Base-by-base conservation (phyloP, 2,113 vertebrate genomes). In the Rissa tridactyla region DNA sequence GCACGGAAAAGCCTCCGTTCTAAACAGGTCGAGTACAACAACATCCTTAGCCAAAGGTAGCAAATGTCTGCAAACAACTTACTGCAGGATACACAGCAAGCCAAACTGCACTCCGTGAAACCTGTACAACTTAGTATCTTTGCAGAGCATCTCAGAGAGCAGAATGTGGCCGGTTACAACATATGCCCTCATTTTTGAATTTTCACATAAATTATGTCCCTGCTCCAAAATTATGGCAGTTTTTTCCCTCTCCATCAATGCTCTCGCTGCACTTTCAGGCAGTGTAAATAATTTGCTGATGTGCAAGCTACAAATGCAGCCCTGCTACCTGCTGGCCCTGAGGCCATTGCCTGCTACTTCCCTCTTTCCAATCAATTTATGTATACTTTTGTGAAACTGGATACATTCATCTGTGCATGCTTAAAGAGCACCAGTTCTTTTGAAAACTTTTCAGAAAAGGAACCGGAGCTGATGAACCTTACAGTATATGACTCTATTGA, bases 371-470 rank as follows among this genome's bases (percentile, higher is more conserved):
- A n/a, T 51, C 76, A 55, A 46, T 94, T 49, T 79, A 40, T n/a
- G 32, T 65, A n/a, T 42, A 30, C 88, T 93, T 92, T 55, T 78
- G 51, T 88, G 94, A 96, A 96, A 96, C 72, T 4, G 2, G 88
- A 96, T 92, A 73, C 55, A 8, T 80, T 80, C 76, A 36, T 88
- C 78, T 4, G 5, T 54, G 30, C 73, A 20, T 65, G 75, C 58
- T 76, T 72, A 40, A 57, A 77, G 40, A 36, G 38, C 16, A 80
- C n/a, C 60, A 12, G 26, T 38, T 73, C 82, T 80, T 96, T 88
- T 88, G 92, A 96, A 94, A 96, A 72, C 69, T 52, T 11, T 65
- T 93, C 42, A 71, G 82, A 78, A 92, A n/a, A 93, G 82, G 88
- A 90, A 92, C 46, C 2, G 6, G 54, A 92, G 75, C 76, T 86